Base-by-base conservation (phyloP, 2,888 invertebrate species). In the Deilephila elpenor region DNA sequence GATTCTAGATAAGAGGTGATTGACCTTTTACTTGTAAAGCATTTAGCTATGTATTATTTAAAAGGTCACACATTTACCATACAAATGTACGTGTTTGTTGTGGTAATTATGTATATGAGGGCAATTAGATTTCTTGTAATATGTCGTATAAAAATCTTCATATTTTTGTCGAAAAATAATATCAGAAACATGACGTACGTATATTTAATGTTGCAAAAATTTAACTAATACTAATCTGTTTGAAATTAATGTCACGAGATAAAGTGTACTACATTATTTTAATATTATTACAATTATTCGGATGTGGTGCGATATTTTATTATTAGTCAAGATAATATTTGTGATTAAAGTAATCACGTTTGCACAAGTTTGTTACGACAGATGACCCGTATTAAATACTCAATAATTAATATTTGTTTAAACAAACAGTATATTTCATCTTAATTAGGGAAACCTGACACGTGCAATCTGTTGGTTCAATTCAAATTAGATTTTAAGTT, bases 221-320 rank as follows among this genome's bases (percentile, higher is more conserved):
- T 3, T n/a, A 5, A 25, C 17, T 51, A 25, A 51, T 51, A 25
- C 51, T 67, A 67, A 67, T 67, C 67, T 25, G 8, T 67, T 44
- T 20, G 25, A 51, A 67, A 20, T 67, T 51, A 67, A 67, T 67
- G 67, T 67, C 67, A 67, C 44, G 37, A 51, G 67, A 67, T 67
- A 67, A 67, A 51, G 67, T 67, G 67, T 67, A 25, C 67, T 17
- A 67, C 2, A 67, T 67, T 17, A 67, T 20, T 14, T 25, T 44
- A 20, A 64, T 62, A n/a, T 67, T 62, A 34, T 32, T 61, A 51
- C 25, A 51, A 51, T 51, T 14, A 67, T 51, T 51, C 17, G 2
- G 25, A 51, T 51, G 11, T 37, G 20, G 64, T 25, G 25, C 67
- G 67, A 14, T 20, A 67, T 67, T 62, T 67, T 67, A 67, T 51